Base-by-base conservation (phyloP, 2,113 vertebrate genomes). In the Calyptomena viridis region DNA sequence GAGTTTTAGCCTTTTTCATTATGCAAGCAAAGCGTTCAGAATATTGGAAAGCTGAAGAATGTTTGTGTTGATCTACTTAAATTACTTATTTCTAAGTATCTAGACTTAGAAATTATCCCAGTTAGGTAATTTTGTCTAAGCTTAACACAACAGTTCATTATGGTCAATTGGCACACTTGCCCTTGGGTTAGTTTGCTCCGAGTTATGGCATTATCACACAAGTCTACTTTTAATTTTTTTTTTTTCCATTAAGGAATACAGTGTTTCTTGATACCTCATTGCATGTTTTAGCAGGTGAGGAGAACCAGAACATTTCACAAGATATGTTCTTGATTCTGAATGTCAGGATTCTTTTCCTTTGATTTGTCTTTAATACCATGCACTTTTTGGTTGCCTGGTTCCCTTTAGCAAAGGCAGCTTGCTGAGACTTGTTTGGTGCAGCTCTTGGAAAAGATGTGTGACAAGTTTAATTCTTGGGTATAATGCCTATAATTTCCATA, bases 21-120 rank as follows among this genome's bases (percentile, higher is more conserved):
- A 86, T 72, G 64, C 66, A 96, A 95, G 63, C 67, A 31, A 30
- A 78, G 22, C 8, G 1, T 78, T 80, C n/a, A 58, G 35, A 79
- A 27, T 89, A 56, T 46, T 59, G 42, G 64, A 63, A 80, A 82
- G 39, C 76, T 81, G 87, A 67, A 71, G 52, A 89, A 73, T 68
- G 52, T 76, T 91, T 81, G 25, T 79, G 92, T 66, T 88, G 94
- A 94, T 69, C 89, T 81, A 86, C 73, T 94, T 96, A 58, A 83
- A 59, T 95, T 20, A 25, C n/a, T 91, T 79, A 25, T 76, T 86
- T 87, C 30, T 37, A 35, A 35, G 83, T 74, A 66, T 74, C 94
- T 85, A 71, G 84, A n/a, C 31, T 91, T 72, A 52, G 64, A 78
- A 91, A 72, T 82, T 47, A 56, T 81, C 15, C 23, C 60, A 35